Evolutionary conservation across 2,797 vertebrate species (phyloP).

Genomic region (Vultur gryphus): DNA sequence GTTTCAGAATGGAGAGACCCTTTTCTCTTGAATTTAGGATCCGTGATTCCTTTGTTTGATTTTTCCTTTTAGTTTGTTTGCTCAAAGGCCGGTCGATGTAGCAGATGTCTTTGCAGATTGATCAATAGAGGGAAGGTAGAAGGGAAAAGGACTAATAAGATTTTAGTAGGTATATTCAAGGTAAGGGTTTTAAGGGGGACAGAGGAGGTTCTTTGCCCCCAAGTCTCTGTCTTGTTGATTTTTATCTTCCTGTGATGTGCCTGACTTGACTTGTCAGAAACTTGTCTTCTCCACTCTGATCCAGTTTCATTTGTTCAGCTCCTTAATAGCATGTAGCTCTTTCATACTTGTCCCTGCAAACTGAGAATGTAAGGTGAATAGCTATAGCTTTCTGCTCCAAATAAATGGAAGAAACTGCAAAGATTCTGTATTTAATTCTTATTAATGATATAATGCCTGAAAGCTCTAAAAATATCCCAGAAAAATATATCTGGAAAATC

Average conservation of each 20-base stretch:
- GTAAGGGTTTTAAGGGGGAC: neutral
- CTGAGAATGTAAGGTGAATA: neutral
- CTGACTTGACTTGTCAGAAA: conserved; percentile 12
- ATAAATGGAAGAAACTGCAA: neutral
- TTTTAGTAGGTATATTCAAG: neutral
- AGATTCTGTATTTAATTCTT: neutral
- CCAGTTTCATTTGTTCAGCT: neutral
- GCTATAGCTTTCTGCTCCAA: neutral
- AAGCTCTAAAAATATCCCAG: neutral
- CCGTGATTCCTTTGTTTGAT: neutral
- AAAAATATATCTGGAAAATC: neutral
- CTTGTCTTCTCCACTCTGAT: neutral
- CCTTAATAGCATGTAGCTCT: neutral
- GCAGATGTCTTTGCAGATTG: neutral
- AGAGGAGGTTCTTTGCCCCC: neutral
- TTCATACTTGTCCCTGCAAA: neutral
- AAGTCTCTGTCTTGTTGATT: conserved; percentile 9
- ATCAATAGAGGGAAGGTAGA: neutral
- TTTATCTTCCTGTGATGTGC: neutral
- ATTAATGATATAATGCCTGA: neutral
- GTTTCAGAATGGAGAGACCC: neutral
- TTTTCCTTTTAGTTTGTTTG: neutral
- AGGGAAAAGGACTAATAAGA: neutral
- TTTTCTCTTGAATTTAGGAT: neutral
- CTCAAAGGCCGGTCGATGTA: neutral